Percentiles rank a stretch among this genome's conserved stretches.
phyloP scores from a whole-genome alignment of 2,888 invertebrate species.

The Yponomeuta evonymella region DNA sequence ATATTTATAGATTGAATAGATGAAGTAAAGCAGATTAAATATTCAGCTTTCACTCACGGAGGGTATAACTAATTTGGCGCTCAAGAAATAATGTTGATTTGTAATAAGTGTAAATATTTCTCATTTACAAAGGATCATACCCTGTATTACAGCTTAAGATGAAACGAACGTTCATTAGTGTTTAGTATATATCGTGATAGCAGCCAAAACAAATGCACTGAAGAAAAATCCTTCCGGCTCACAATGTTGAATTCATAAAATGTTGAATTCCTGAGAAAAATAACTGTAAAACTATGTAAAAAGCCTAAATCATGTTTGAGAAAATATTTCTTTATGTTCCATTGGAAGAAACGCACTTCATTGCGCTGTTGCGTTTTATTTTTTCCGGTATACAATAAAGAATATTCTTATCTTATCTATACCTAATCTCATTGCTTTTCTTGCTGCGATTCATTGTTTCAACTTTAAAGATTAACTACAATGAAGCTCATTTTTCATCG shows the following conservation, averaged over 20 bases:
- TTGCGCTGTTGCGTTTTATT: no score
- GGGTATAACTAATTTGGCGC: slow-evolving; percentile 38
- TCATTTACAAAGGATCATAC: neutral
- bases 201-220: slow-evolving; percentile 41
- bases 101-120: slow-evolving; percentile 67
- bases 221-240: neutral
- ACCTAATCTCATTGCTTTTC: no score
- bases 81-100: slow-evolving; percentile 44
- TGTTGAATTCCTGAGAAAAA: no score
- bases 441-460: no score
- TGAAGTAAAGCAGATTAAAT: neutral
- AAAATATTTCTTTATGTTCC: no score
- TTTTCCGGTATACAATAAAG: no score
- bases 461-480: no score
- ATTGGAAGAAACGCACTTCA: no score
- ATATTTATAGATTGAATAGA: neutral
- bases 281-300: neutral
- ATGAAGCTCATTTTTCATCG: no score
- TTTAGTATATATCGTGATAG: slow-evolving; percentile 68
- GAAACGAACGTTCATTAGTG: slow-evolving; percentile 52
- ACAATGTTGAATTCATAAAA: no score
- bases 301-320: no score
- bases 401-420: no score
- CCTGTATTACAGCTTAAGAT: slow-evolving; percentile 43
- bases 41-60: neutral